phyloP scores from a whole-genome alignment of 2,797 vertebrate species.

The Cheirogaleus major region DNA sequence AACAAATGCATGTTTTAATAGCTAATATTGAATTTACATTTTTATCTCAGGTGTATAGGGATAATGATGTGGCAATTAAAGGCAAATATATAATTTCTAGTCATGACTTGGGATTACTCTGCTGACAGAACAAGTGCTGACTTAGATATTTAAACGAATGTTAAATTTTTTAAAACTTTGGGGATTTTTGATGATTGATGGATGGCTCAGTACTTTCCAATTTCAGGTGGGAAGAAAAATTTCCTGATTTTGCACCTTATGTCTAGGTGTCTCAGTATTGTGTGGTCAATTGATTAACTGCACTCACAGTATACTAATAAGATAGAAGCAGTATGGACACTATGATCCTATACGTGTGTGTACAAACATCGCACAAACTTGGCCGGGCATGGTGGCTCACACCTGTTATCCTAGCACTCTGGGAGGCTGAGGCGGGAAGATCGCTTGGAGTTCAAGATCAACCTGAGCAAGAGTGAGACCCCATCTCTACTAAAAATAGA shows the following conservation, averaged over 20 bases:
- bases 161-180: conserved; percentile 46
- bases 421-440: no score
- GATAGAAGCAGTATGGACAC: background rate
- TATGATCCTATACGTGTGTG: no score
- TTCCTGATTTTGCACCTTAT: background rate
- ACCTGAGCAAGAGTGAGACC: no score
- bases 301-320: background rate
- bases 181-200: conserved; percentile 8
- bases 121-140: background rate
- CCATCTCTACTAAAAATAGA: no score
- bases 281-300: background rate
- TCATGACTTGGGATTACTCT: background rate
- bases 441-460: no score
- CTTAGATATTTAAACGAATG: conserved; percentile 44
- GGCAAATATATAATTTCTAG: conserved; percentile 35
- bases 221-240: background rate
- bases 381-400: no score
- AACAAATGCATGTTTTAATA: conserved; percentile 61
- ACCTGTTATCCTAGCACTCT: no score
- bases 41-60: conserved; percentile 22
- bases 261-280: background rate
- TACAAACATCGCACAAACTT: background rate
- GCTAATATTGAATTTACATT: conserved; percentile 47
- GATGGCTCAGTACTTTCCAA: background rate
- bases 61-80: background rate